phyloP scores from a whole-genome alignment of 2,797 vertebrate species.

The Esox lucius region DNA sequence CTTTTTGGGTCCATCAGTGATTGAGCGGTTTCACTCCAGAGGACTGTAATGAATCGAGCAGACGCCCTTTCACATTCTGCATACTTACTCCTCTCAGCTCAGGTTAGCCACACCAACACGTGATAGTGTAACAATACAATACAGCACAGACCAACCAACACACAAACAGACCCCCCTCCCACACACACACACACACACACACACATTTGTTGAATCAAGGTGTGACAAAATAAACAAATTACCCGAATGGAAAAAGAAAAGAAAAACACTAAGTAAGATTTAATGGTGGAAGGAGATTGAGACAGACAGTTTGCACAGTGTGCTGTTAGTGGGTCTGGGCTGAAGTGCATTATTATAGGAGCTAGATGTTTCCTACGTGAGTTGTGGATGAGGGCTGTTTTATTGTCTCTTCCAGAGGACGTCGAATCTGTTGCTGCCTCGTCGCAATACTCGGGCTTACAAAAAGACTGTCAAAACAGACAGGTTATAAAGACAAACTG shows the following conservation, averaged over 20 bases:
- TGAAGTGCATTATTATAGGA: slow-evolving; percentile 38
- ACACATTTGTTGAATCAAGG: too few relatives aligned
- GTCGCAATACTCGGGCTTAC: slow-evolving; percentile 58
- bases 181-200: too few relatives aligned
- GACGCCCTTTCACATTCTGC: slow-evolving; percentile 4
- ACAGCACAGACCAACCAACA: too few relatives aligned
- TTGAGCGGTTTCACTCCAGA: slow-evolving; percentile 40
- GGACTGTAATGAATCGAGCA: slow-evolving; percentile 52
- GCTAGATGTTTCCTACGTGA: slow-evolving; percentile 46
- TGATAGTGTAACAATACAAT: too few relatives aligned
- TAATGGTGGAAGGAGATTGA: slow-evolving; percentile 54
- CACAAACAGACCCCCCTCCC: too few relatives aligned
- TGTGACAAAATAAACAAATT: too few relatives aligned
- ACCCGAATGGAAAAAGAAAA: slow-evolving; percentile 7
- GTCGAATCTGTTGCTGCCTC: slow-evolving; percentile 58
- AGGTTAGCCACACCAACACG: background rate
- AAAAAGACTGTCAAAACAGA: slow-evolving; percentile 50
- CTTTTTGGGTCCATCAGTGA: slow-evolving; percentile 30
- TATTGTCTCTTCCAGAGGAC: slow-evolving; percentile 49
- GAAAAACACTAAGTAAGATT: slow-evolving; percentile 55
- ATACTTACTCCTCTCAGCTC: background rate
- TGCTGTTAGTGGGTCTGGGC: slow-evolving; percentile 22
- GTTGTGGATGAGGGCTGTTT: slow-evolving; percentile 34
- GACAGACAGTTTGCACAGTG: slow-evolving; percentile 7
- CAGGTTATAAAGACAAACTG: slow-evolving; percentile 46